These are phyloP conservation scores for Apocrypta bakeri DNA, from an alignment of 1,140 invertebrate species.

Conservation along the genomic window DNA sequence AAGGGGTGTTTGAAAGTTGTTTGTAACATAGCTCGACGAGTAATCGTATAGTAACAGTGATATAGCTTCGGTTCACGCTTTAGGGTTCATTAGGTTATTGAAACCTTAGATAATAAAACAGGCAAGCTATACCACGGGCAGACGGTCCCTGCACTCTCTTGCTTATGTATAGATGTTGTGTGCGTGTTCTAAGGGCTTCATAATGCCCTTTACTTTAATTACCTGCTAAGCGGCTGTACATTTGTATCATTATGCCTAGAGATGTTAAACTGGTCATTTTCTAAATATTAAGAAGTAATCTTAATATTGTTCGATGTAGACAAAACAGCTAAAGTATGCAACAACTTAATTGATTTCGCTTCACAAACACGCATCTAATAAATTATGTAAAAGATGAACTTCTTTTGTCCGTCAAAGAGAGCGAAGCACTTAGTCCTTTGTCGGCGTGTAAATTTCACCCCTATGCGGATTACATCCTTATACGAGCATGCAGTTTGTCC, in stretches of 20 bases:
- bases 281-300: neutral
- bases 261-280: neutral
- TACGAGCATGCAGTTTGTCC: slow-evolving; percentile 23
- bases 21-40: neutral
- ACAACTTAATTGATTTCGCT: neutral
- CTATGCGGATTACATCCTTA: slow-evolving; percentile 57
- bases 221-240: neutral
- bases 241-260: neutral
- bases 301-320: too few relatives aligned
- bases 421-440: slow-evolving; percentile 1
- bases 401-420: neutral
- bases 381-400: neutral
- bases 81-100: slow-evolving; percentile 69
- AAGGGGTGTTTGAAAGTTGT: neutral
- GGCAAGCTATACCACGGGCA: slow-evolving; percentile 46
- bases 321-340: too few relatives aligned
- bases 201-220: slow-evolving; percentile 60
- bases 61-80: slow-evolving; percentile 4
- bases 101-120: slow-evolving; percentile 70
- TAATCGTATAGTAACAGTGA: neutral
- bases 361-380: neutral
- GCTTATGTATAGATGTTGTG: neutral
- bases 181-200: slow-evolving; percentile 66
- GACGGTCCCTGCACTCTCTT: neutral
- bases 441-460: slow-evolving; percentile 51